phyloP scores from a whole-genome alignment of 2,113 vertebrate species.

The Oriolus oriolus region DNA sequence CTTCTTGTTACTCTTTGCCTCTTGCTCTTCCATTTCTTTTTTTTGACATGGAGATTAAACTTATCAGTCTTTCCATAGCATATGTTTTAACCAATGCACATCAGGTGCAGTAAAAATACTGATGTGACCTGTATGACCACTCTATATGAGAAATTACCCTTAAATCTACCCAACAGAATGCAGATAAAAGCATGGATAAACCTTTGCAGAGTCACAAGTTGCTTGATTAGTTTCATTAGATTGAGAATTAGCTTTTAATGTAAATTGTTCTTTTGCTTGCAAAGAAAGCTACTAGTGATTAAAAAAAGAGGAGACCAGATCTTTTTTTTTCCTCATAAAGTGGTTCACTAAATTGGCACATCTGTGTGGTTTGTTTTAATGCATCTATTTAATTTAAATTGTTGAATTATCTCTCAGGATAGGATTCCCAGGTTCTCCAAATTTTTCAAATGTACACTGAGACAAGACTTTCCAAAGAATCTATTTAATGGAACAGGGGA shows the following conservation, averaged over 20 bases:
- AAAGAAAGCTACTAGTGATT: neutral
- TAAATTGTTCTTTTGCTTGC: conserved; percentile 3
- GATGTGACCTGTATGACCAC: neutral
- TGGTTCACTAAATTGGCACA: neutral
- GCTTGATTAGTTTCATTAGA: neutral
- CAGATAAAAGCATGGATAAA: neutral
- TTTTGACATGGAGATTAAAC: neutral
- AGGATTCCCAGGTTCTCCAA: neutral
- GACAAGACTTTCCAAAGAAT: neutral
- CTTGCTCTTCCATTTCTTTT: neutral
- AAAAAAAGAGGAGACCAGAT: neutral
- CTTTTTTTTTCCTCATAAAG: neutral
- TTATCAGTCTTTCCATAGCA: neutral
- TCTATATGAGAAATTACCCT: neutral
- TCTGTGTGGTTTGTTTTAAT: neutral
- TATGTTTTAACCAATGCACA: neutral
- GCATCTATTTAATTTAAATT: conserved; percentile 2
- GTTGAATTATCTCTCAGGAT: conserved; percentile 8
- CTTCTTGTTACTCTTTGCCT: neutral
- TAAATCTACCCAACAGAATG: neutral
- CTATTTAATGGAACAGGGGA: neutral
- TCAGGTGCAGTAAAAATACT: neutral
- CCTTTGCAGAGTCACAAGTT: neutral
- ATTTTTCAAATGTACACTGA: neutral
- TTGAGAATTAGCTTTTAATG: neutral